phyloP scores from a whole-genome alignment of 1,140 invertebrate genomes.

The Brachionus plicatilis region DNA sequence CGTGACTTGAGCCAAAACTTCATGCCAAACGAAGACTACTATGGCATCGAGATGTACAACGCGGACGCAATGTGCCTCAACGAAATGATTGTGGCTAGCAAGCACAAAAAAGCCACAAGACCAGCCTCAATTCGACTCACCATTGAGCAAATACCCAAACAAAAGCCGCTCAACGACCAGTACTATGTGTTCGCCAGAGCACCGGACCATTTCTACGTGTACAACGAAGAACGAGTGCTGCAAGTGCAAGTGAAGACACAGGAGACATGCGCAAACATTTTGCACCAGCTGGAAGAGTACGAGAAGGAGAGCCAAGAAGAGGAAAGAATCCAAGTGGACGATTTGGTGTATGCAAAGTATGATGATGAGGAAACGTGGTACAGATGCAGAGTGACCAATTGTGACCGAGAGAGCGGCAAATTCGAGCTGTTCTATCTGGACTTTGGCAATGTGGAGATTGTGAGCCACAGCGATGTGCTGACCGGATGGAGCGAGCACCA shows the following conservation, averaged over 20 bases:
- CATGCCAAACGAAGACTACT: neutral
- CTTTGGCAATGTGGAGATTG: constrained; percentile 23
- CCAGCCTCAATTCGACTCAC: neutral
- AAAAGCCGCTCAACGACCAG: neutral
- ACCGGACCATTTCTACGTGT: neutral
- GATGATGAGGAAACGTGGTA: constrained; percentile 24
- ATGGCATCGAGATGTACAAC: neutral
- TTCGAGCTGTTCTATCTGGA: constrained; percentile 7
- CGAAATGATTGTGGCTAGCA: neutral
- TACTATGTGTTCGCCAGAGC: constrained; percentile 8
- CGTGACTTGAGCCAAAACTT: neutral
- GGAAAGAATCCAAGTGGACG: neutral
- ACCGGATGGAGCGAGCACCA: neutral
- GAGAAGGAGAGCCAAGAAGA: neutral
- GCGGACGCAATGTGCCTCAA: neutral
- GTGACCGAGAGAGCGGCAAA: neutral
- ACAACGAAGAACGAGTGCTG: neutral
- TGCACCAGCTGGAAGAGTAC: neutral
- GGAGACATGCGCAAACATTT: neutral
- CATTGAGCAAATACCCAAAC: neutral
- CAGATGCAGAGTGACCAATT: neutral
- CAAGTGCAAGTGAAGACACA: neutral
- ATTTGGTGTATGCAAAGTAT: neutral
- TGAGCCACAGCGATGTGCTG: neutral
- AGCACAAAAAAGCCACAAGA: neutral